A percentile compares a stretch with the other conserved stretches of the same genome.
Evolutionary conservation across 2,888 invertebrate genomes (phyloP).

Genomic region (Nephrocerus scutellatus): DNA sequence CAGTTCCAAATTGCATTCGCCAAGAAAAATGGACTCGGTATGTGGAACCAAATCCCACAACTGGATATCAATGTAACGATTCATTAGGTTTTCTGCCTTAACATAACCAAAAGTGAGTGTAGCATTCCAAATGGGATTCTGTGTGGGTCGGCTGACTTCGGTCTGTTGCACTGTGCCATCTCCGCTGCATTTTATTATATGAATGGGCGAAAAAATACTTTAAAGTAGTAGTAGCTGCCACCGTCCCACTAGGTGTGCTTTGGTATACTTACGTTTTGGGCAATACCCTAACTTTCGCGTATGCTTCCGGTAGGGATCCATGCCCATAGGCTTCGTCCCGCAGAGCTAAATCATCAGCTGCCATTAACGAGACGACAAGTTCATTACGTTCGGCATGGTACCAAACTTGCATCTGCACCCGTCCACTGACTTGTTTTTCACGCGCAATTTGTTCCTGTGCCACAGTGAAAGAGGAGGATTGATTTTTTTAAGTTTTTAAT

Average conservation of each 20-base stretch:
- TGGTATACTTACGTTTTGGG: constrained; percentile 65
- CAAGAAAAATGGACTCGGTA: constrained; percentile 72
- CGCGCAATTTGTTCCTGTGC: constrained; percentile 63
- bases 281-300: constrained; percentile 71
- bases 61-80: constrained; percentile 75
- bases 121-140: constrained; percentile 89
- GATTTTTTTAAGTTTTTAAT: constrained; percentile 16
- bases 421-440: constrained; percentile 68
- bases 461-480: constrained; percentile 16
- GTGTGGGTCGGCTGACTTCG: constrained; percentile 77
- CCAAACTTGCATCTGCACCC: constrained; percentile 83
- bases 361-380: constrained; percentile 76
- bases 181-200: constrained; percentile 50
- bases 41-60: constrained; percentile 83
- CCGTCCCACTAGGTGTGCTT: too few relatives aligned
- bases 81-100: constrained; percentile 70
- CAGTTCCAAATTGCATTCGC: constrained; percentile 62
- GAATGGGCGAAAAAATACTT: not conserved
- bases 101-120: constrained; percentile 76
- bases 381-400: constrained; percentile 78
- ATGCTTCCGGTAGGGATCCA: constrained; percentile 74
- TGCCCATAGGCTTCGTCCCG: constrained; percentile 72
- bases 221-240: not conserved
- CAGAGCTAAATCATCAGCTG: constrained; percentile 74
- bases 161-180: constrained; percentile 73